phyloP scores from a whole-genome alignment of 2,888 invertebrate species.

The Phoronis australis region DNA sequence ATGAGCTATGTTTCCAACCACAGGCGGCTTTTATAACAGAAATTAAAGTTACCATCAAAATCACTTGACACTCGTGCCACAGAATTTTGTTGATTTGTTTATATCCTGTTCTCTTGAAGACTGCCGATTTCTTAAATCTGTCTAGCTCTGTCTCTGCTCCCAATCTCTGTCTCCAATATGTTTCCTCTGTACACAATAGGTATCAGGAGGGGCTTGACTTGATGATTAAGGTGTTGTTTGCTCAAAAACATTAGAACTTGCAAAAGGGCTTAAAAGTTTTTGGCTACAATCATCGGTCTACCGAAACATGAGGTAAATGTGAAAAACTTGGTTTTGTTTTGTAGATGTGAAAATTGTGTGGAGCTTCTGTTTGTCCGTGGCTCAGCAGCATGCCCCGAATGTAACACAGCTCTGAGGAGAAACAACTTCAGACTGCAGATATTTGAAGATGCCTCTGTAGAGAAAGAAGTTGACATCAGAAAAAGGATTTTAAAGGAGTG shows the following conservation, averaged over 20 bases:
- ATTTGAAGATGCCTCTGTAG: conserved; percentile 93
- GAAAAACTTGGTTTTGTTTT: conserved; percentile 5
- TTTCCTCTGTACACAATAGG: neutral
- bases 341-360: conserved; percentile 88
- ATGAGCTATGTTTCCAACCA: too few species aligned
- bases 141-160: too few species aligned
- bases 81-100: too few species aligned
- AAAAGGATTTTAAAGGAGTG: conserved; percentile 67
- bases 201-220: neutral
- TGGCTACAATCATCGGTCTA: neutral
- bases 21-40: too few species aligned
- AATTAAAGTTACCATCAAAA: too few species aligned
- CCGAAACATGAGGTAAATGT: neutral
- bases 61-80: too few species aligned
- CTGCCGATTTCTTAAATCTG: too few species aligned
- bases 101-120: too few species aligned
- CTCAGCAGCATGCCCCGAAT: conserved; percentile 91
- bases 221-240: neutral
- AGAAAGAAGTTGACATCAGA: conserved; percentile 95
- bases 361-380: conserved; percentile 91
- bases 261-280: neutral
- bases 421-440: conserved; percentile 89
- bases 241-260: neutral
- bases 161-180: too few species aligned
- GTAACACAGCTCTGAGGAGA: conserved; percentile 78